A percentile compares a stretch with the other conserved stretches of the same genome.
Evolutionary conservation across 2,888 invertebrate species (phyloP).

Genomic region (Cerastis leucographa): DNA sequence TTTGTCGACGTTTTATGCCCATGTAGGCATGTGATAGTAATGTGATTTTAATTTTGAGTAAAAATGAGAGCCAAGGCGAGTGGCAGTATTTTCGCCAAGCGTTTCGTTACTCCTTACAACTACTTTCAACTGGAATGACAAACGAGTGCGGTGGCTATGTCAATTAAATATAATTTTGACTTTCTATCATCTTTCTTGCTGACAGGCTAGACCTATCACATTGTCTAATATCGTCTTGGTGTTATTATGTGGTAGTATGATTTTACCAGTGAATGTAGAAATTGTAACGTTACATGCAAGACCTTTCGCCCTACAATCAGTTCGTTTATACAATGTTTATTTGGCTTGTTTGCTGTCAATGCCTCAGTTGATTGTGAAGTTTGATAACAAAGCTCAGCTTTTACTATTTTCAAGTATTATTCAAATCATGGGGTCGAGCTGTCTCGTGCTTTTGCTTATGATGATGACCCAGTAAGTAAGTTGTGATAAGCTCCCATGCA

Average conservation of each 20-base stretch:
- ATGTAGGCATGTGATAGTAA: too few species aligned
- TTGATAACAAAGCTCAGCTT: conserved; percentile 17
- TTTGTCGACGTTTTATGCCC: too few species aligned
- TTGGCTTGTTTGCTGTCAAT: conserved; percentile 54
- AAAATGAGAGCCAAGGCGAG: neutral
- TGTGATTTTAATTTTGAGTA: neutral
- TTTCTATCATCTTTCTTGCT: neutral
- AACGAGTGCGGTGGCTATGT: neutral
- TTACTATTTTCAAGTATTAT: conserved; percentile 37
- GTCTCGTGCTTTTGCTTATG: conserved; percentile 25
- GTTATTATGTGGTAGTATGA: neutral
- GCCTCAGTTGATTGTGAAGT: conserved; percentile 19
- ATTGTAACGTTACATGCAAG: conserved; percentile 6
- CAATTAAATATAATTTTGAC: neutral
- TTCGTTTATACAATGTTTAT: conserved; percentile 19
- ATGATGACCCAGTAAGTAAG: neutral
- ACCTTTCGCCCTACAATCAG: conserved; percentile 44
- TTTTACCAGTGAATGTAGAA: conserved; percentile 3
- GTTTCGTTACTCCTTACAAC: neutral
- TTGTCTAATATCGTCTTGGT: neutral
- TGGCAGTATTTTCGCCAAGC: neutral
- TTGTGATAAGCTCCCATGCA: neutral
- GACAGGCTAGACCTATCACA: neutral
- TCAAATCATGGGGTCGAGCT: conserved; percentile 24
- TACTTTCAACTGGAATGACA: neutral